A percentile compares a stretch with the other conserved stretches of the same genome.
phyloP scores from a whole-genome alignment of 2,888 invertebrate species.

The Teinopalpus imperialis region DNA sequence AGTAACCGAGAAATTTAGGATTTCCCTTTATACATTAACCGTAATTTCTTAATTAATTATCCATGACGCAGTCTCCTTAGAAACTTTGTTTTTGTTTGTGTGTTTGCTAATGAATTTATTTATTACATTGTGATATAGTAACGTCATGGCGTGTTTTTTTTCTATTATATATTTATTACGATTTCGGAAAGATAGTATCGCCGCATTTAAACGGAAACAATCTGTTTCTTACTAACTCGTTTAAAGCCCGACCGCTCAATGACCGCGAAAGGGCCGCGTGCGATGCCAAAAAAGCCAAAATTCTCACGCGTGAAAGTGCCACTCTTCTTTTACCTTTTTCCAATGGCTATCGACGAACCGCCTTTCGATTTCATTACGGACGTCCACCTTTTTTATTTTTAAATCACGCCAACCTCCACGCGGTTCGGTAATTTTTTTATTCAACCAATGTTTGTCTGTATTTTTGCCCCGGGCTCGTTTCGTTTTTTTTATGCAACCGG shows the following conservation, averaged over 20 bases:
- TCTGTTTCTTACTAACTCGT: constrained; percentile 47
- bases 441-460: constrained; percentile 57
- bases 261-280: constrained; percentile 41
- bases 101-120: no score
- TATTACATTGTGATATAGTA: no score
- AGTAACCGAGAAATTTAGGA: no score
- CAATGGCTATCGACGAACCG: constrained; percentile 79
- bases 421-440: constrained; percentile 65
- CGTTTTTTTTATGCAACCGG: constrained; percentile 71
- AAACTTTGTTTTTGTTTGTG: no score
- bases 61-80: no score
- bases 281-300: constrained; percentile 70
- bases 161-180: background rate
- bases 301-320: constrained; percentile 79
- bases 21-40: no score
- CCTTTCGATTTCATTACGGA: constrained; percentile 83
- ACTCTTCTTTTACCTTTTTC: constrained; percentile 76
- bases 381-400: constrained; percentile 78
- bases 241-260: constrained; percentile 42
- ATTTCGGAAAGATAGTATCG: background rate
- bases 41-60: no score
- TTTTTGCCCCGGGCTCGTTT: constrained; percentile 66
- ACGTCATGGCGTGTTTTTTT: no score
- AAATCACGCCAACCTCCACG: constrained; percentile 75
- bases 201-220: constrained; percentile 10